phyloP scores from a whole-genome alignment of 2,888 invertebrate genomes.

The Scelioninae gen. 2 region DNA sequence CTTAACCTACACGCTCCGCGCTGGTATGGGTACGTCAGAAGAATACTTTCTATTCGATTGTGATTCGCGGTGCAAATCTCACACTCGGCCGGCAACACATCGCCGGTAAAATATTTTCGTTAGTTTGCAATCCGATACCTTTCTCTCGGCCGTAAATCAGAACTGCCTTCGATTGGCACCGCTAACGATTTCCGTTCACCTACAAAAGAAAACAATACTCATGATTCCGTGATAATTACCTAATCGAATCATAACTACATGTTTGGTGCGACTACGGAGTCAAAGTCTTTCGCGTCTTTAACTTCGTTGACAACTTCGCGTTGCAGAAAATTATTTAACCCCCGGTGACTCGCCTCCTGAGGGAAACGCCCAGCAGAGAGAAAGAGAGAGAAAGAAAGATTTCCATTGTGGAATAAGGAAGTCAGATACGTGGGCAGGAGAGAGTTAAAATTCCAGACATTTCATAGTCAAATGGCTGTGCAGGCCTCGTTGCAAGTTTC shows the following conservation, averaged over 20 bases:
- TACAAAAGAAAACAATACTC: constrained; percentile 30
- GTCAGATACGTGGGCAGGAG: too few species aligned
- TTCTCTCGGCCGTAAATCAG: constrained; percentile 49
- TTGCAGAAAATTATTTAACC: too few species aligned
- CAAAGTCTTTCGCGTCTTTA: not conserved
- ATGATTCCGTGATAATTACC: constrained; percentile 29
- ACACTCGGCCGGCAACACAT: constrained; percentile 39
- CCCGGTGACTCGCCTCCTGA: too few species aligned
- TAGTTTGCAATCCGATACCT: constrained; percentile 39
- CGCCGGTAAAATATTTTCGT: constrained; percentile 26
- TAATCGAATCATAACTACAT: constrained; percentile 28
- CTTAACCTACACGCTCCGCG: constrained; percentile 56
- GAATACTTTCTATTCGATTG: constrained; percentile 60
- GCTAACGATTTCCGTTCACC: constrained; percentile 49
- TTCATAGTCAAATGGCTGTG: too few species aligned
- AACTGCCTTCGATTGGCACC: constrained; percentile 43
- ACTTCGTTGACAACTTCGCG: not conserved
- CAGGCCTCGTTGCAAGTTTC: too few species aligned
- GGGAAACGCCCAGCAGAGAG: too few species aligned
- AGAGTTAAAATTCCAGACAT: too few species aligned
- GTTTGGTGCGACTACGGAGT: not conserved
- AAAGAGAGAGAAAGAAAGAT: too few species aligned
- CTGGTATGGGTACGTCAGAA: constrained; percentile 45
- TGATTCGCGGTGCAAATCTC: constrained; percentile 55
- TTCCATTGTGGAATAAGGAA: too few species aligned